Conservation (phyloP, 2,888 invertebrate species). For the Plebejus anna region DNA sequence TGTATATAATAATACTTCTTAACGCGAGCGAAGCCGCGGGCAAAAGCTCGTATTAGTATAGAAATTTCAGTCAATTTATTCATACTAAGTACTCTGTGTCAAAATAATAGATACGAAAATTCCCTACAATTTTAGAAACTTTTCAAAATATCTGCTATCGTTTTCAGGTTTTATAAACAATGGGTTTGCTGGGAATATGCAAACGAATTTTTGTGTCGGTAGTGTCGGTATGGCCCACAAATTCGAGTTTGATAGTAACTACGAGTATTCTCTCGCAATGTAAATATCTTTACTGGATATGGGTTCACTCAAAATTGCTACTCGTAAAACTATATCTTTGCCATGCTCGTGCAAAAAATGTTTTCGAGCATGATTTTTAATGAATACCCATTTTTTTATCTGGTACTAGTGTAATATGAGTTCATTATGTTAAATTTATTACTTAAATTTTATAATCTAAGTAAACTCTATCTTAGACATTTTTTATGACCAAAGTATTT, state of each 20-base stretch:
- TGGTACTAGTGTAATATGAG: too few relatives aligned
- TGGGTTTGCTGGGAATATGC: constrained; percentile 15
- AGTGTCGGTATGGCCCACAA: constrained; percentile 12
- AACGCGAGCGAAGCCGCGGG: too few relatives aligned
- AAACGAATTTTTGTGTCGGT: constrained; percentile 22
- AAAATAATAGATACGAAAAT: background rate
- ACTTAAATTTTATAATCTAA: too few relatives aligned
- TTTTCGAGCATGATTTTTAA: too few relatives aligned
- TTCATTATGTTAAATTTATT: too few relatives aligned
- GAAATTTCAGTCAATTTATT: too few relatives aligned
- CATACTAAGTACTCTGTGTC: too few relatives aligned
- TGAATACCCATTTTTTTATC: too few relatives aligned
- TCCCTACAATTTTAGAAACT: background rate
- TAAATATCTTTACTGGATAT: constrained; percentile 9
- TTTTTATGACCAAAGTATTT: too few relatives aligned
- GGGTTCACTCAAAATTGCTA: background rate
- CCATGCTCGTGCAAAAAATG: background rate
- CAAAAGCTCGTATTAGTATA: too few relatives aligned
- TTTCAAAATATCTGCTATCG: constrained; percentile 1
- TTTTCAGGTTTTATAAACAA: constrained; percentile 11
- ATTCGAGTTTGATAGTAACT: constrained; percentile 12
- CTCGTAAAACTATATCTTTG: background rate
- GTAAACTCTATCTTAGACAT: too few relatives aligned
- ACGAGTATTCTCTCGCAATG: background rate
- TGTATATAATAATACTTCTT: too few relatives aligned